Base-by-base conservation (phyloP, 2,888 invertebrate species). In the Leptopilina drosophilae region DNA sequence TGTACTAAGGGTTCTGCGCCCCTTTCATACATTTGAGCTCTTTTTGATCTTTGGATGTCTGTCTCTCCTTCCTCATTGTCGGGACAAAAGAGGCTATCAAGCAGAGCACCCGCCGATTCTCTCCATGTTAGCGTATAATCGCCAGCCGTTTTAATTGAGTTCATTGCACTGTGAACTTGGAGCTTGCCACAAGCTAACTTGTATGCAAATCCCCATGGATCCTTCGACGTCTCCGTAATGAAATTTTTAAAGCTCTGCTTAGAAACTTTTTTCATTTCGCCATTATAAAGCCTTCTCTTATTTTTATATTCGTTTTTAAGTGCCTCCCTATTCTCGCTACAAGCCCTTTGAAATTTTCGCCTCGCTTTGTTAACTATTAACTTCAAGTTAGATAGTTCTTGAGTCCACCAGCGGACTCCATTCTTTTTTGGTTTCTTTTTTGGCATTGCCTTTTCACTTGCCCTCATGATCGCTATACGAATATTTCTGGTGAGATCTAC, bases 371-470 rank as follows among this genome's bases (percentile, higher is more conserved):
- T 75, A 0, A 67, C 78, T 5, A 0, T 0, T 11, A 53, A 59
- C 64, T 83, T 81, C 4, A 40, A 20, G 11, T 14, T 42, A 0
- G 81, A 83, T 0, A 84, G 62, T 9, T 66, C 76, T 12, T 7
- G 1, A 5, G 82, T 84, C 83, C 84, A 84, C 82, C 84, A 85
- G 56, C 82, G 83, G 42, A 82, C 82, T 78, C 81, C 84, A 83
- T 33, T 33, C 1, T 14, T 40, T 11, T 5, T 20, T 33, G 26
- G 0, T 15, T 78, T 82, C 2, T 77, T 76, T 1, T 80, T 81
- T 66, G 84, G 82, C 0, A 82, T 77, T 26, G 33, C 76, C 2
- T 15, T 33, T 15, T 33, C 33, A 2, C 14, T 82, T 20, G 82
- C 82, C 6, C 14, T 64, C 15, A 64, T 79, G 20, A 85, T 77